Evolutionary conservation across 2,888 invertebrate species (phyloP), one percentile per base, ranked within the genome.

Genomic region (Mimachlamys varia): DNA sequence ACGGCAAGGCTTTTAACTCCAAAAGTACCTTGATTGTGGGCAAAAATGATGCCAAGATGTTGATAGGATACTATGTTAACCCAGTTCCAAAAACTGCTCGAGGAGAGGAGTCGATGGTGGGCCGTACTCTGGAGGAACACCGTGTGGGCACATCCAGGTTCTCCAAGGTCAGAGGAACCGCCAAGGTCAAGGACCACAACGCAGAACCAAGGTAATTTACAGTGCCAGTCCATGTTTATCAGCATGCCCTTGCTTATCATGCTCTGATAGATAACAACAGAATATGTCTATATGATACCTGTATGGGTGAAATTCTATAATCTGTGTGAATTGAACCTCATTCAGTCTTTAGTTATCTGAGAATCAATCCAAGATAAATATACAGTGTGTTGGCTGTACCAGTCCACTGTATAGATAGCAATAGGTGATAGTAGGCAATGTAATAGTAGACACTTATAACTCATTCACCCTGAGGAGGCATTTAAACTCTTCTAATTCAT

Each of bases 1-100:
- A 96, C 94, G 96, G 96, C 53, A 95, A 95, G 89, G 96, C 96
- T 7, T 95, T 96, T 90, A 96, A 96, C 92, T 96, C 96, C 15
- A 96, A 96, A 93, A 96, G 96, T 92, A 96, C 95, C 0, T 93
- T 96, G 88, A 95, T 96, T 62, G 94, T 96, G n/a, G 94, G 95
- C 4, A 96, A 96, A 92, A 95, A 95, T 53, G 93, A 94, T 90
- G 96, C 96, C 4, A 94, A 95, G 90, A 92, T 93, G 27, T 94
- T 96, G 91, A 96, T 96, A 76, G 96, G 95, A 55, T 96, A 96
- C 93, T 96, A 96, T 92, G 96, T 96, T 12, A 94, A 96, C 88
- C 96, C 96, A 10, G 95, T 95, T 87, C 94, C 95, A 10, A 91
- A 94, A 49, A 88, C 92, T 19, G 90, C 92, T 7, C 62, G 91